phyloP scores from a whole-genome alignment of 2,888 invertebrate genomes.

The Chelonus formosanus region DNA sequence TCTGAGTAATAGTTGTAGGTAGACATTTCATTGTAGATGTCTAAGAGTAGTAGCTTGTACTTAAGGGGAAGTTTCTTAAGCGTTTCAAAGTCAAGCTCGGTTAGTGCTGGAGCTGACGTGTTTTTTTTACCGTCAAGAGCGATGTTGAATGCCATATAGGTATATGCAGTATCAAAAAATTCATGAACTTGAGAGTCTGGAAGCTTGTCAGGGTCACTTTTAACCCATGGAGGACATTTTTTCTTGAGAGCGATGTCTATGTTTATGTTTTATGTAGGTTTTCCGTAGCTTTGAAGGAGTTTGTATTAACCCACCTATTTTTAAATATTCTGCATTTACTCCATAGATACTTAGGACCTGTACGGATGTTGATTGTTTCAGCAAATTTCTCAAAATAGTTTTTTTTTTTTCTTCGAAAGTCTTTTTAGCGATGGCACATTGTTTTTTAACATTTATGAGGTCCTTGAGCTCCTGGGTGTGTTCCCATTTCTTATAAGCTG shows the following conservation, averaged over 20 bases:
- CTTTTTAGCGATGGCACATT: not conserved
- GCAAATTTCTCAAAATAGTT: not conserved
- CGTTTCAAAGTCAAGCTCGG: too few species aligned
- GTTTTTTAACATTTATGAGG: not conserved
- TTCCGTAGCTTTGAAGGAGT: not conserved
- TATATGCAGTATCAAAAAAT: too few species aligned
- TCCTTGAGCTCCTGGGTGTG: not conserved
- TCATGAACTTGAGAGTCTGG: too few species aligned
- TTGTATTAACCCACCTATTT: not conserved
- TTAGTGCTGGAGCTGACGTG: too few species aligned
- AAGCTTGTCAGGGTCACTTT: too few species aligned
- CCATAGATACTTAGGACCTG: not conserved
- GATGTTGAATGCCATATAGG: too few species aligned
- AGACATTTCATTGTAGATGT: constrained; percentile 9
- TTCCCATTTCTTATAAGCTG: not conserved
- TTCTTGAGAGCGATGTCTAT: too few species aligned
- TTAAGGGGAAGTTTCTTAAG: too few species aligned
- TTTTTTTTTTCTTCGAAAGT: not conserved
- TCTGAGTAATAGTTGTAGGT: not conserved
- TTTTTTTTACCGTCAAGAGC: too few species aligned
- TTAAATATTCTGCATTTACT: not conserved
- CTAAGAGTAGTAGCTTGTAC: not conserved
- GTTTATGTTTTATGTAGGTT: not conserved
- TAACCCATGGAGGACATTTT: too few species aligned
- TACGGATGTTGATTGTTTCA: not conserved